Evolutionary conservation across 2,113 vertebrate species (phyloP).

Genomic region (Danionella cerebrum): DNA sequence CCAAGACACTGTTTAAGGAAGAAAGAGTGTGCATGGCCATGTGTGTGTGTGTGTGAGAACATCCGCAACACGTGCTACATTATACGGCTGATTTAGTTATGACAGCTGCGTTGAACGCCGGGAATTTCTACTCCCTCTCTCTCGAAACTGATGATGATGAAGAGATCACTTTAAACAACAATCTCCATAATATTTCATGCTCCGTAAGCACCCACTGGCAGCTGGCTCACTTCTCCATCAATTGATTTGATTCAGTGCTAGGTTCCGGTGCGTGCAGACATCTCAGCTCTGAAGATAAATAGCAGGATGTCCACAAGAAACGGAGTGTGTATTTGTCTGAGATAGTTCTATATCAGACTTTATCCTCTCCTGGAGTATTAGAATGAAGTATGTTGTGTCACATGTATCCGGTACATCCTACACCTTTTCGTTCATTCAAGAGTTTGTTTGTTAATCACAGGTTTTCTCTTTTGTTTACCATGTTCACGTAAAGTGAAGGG

Average conservation of each 20-base stretch:
- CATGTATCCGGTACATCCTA: constrained; percentile 46
- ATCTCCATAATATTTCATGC: constrained; percentile 99
- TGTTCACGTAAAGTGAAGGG: no score
- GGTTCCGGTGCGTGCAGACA: constrained; percentile 66
- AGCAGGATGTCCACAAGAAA: constrained; percentile 98
- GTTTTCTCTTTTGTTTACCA: no score
- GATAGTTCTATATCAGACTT: constrained; percentile 80
- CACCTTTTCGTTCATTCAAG: constrained; percentile 52
- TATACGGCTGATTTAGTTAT: constrained; percentile 98
- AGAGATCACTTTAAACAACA: constrained; percentile 99
- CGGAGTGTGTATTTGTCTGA: constrained; percentile 52
- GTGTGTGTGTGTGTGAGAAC: constrained; percentile 52
- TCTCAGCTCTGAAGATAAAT: constrained; percentile 99
- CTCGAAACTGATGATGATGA: constrained; percentile 79
- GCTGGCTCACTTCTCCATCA: constrained; percentile 98
- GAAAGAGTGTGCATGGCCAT: no score
- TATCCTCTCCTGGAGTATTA: constrained; percentile 64
- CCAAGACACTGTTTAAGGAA: constrained; percentile 40
- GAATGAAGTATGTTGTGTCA: constrained; percentile 61
- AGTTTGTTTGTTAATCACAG: neutral
- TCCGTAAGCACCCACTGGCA: constrained; percentile 75
- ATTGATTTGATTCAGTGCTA: constrained; percentile 98
- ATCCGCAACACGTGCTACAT: constrained; percentile 59
- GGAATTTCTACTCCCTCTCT: constrained; percentile 5
- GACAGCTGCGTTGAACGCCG: constrained; percentile 70